These are phyloP conservation scores for Lepas anatifera DNA, from an alignment of 2,888 invertebrate species.

Conservation along the genomic window DNA sequence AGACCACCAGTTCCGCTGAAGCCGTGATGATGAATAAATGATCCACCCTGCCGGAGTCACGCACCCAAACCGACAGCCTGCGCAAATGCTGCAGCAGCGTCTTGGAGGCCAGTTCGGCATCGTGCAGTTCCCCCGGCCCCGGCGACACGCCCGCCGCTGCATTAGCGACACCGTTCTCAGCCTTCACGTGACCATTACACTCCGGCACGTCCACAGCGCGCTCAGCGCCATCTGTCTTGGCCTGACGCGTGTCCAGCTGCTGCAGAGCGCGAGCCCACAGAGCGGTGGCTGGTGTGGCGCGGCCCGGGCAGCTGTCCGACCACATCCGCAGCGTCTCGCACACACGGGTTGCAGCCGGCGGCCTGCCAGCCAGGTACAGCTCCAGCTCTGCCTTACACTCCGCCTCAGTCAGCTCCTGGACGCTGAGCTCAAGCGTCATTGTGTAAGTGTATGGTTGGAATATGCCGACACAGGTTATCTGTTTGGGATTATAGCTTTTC, in stretches of 20 bases:
- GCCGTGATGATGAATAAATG: not conserved
- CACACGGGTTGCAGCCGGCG: not conserved
- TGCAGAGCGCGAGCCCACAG: not conserved
- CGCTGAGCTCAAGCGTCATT: no score
- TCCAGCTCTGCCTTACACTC: not conserved
- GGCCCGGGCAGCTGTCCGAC: not conserved
- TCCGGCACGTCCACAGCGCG: no score
- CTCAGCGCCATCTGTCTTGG: no score
- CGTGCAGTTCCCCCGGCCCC: not conserved
- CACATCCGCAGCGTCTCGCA: not conserved
- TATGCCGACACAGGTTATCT: no score
- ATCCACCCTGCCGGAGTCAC: not conserved
- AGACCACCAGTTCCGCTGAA: not conserved
- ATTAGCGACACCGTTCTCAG: not conserved
- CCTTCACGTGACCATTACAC: not conserved
- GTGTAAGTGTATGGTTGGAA: no score
- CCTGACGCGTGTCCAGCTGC: not conserved
- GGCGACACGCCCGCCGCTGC: not conserved
- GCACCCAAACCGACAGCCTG: not conserved
- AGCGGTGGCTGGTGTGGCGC: not conserved
- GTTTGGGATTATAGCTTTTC: no score
- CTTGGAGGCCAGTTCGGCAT: not conserved
- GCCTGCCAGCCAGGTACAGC: not conserved
- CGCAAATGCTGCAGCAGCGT: not conserved
- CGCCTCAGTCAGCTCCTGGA: not conserved